Conservation (phyloP, 2,888 invertebrate genomes). For the Drosophila cracens region DNA sequence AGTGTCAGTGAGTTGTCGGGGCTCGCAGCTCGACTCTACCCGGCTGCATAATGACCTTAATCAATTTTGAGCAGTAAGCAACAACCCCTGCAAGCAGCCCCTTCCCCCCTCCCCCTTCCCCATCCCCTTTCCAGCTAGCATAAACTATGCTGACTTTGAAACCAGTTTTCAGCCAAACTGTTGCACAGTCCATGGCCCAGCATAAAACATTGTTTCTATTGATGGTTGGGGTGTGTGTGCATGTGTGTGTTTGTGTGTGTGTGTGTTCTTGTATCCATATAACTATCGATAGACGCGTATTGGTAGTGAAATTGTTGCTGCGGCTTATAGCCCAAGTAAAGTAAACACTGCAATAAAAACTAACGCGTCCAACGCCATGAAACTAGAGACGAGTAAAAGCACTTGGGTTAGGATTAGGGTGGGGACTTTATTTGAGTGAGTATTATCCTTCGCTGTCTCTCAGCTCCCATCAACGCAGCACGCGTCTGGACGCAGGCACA, state of each 20-base stretch:
- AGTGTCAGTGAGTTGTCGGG: constrained; percentile 66
- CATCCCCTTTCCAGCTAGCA: not conserved
- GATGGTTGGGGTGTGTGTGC: constrained; percentile 5
- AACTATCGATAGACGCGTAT: constrained; percentile 56
- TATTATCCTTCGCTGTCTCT: not conserved
- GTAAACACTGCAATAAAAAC: constrained; percentile 72
- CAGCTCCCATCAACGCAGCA: constrained; percentile 1
- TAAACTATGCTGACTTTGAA: constrained; percentile 39
- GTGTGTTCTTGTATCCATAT: constrained; percentile 25
- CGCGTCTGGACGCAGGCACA: constrained; percentile 44
- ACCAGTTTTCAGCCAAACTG: constrained; percentile 63
- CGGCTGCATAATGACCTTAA: constrained; percentile 80
- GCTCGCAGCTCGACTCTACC: constrained; percentile 49
- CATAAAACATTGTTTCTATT: constrained; percentile 58
- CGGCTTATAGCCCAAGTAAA: constrained; percentile 46
- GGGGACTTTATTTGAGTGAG: not conserved
- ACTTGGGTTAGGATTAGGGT: constrained; percentile 21
- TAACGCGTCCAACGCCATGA: constrained; percentile 50
- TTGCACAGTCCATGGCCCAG: constrained; percentile 60
- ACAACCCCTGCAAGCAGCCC: constrained; percentile 48
- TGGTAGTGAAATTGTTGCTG: constrained; percentile 49
- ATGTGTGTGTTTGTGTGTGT: not conserved
- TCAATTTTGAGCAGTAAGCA: constrained; percentile 60
- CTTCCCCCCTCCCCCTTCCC: not conserved
- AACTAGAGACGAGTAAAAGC: constrained; percentile 60